Base-by-base conservation (phyloP, 2,888 invertebrate genomes). In the Phania funesta region DNA sequence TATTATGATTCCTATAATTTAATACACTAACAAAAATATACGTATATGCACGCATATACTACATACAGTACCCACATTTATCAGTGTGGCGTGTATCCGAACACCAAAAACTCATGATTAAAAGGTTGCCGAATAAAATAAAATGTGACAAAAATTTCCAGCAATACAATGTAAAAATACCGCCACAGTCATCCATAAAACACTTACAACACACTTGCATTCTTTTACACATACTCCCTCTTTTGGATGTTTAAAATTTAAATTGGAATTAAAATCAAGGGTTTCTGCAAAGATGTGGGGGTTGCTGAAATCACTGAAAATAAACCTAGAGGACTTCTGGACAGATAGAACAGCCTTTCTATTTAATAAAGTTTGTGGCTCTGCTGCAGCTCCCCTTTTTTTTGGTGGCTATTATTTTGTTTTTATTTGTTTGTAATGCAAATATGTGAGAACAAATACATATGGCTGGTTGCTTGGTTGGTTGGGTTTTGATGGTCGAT, bases 191-290 rank as follows among this genome's bases (percentile, higher is more conserved):
- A 20, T 46, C n/a, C 32, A 50, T 38, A 73, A 26, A 41, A 8
- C 13, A 26, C 16, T 18, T 32, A 11, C 8, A 26, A 50, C 11
- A 11, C 35, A 22, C 4, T 46, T 20, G 20, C 16, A 56, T 18
- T 8, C 2, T 50, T 0, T 22, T 11, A 50, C 13, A 16, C 3
- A 7, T n/a, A 41, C 3, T 22, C 20, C 8, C 7, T 8, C 20
- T 16, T 41, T 13, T 4, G n/a, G 26, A 38, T 26, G 3, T 54
- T 62, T 62, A 46, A 70, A 77, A 62, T 68, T 76, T 76, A 68
- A 76, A 70, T 70, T 22, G 64, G 54, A 68, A 77, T 70, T 77
- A 54, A 50, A 70, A 77, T 70, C 67, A 68, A 52, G 24, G 38
- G 65, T 50, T 56, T 26, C 35, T 18, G 35, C n/a, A 38, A n/a